phyloP scores from a whole-genome alignment of 1,140 invertebrate species.

The Ceratina australensis region DNA sequence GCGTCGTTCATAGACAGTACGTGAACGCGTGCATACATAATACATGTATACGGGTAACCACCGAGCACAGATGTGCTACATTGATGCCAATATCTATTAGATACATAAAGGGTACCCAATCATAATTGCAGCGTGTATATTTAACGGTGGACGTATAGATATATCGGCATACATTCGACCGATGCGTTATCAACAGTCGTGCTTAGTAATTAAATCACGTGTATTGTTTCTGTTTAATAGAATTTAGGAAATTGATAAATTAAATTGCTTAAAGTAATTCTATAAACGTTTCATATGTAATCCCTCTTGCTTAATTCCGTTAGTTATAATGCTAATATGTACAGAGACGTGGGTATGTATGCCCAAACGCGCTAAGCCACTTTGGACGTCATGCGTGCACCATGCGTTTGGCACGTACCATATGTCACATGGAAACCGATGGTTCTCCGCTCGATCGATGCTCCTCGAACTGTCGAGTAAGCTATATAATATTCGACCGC shows the following conservation, averaged over 20 bases:
- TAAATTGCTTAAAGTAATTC: not conserved
- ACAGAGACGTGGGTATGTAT: slow-evolving; percentile 5
- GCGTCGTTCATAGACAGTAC: not conserved
- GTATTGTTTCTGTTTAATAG: not conserved
- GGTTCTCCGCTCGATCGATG: slow-evolving; percentile 50
- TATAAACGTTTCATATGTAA: not conserved
- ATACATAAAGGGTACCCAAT: slow-evolving; percentile 8
- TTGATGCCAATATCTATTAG: not conserved
- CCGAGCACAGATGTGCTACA: not conserved
- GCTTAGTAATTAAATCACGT: no score
- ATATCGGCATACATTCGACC: not conserved
- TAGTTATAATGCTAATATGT: not conserved
- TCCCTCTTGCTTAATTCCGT: no score
- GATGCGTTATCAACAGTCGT: not conserved
- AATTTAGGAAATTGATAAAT: not conserved
- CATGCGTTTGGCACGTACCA: slow-evolving; percentile 62
- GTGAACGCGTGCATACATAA: not conserved
- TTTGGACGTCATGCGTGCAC: slow-evolving; percentile 56
- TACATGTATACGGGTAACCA: not conserved
- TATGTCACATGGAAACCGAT: slow-evolving; percentile 57
- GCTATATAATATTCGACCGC: slow-evolving; percentile 1
- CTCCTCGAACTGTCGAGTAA: slow-evolving; percentile 32
- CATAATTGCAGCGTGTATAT: slow-evolving; percentile 11
- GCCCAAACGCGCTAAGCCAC: slow-evolving; percentile 58
- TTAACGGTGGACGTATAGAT: not conserved